phyloP scores from a whole-genome alignment of 1,140 invertebrate species.

The Drosophila obscura region DNA sequence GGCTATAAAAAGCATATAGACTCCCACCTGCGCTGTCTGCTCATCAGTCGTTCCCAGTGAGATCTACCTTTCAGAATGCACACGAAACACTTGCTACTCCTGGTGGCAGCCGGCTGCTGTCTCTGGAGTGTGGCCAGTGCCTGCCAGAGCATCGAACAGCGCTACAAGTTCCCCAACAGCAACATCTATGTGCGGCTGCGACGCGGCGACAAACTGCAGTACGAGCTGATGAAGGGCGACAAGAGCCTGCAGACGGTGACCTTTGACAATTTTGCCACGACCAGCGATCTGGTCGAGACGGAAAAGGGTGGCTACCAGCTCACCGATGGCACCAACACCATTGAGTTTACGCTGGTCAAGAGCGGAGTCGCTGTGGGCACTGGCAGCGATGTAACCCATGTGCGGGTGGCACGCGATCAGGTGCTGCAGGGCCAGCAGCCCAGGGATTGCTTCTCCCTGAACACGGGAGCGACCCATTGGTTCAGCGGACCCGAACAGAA shows the following conservation, averaged over 20 bases:
- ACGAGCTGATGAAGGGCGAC: slow-evolving; percentile 73
- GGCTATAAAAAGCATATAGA: slow-evolving; percentile 28
- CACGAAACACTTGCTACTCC: slow-evolving; percentile 21
- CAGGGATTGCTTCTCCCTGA: slow-evolving; percentile 69
- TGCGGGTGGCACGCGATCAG: slow-evolving; percentile 64
- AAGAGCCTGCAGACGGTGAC: slow-evolving; percentile 60
- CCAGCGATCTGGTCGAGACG: slow-evolving; percentile 51
- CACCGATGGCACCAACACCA: slow-evolving; percentile 52
- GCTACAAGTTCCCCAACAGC: slow-evolving; percentile 67
- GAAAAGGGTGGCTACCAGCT: slow-evolving; percentile 47
- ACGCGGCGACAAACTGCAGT: slow-evolving; percentile 64
- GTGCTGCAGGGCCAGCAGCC: slow-evolving; percentile 60
- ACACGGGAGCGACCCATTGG: slow-evolving; percentile 84
- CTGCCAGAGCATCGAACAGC: slow-evolving; percentile 65
- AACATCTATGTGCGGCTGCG: slow-evolving; percentile 70
- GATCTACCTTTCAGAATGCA: not conserved
- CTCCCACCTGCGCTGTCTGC: not conserved
- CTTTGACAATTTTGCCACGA: slow-evolving; percentile 70
- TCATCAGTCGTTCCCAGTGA: slow-evolving; percentile 11
- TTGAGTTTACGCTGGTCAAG: slow-evolving; percentile 62
- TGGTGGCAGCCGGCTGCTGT: slow-evolving; percentile 20
- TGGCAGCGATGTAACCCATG: slow-evolving; percentile 53
- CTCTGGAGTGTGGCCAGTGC: slow-evolving; percentile 23
- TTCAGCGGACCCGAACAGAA: slow-evolving; percentile 86
- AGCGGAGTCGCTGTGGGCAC: slow-evolving; percentile 43